A percentile compares a stretch with the other conserved stretches of the same genome.
Conservation (phyloP, 2,797 vertebrate genomes). For the Alfaro cultratus region DNA sequence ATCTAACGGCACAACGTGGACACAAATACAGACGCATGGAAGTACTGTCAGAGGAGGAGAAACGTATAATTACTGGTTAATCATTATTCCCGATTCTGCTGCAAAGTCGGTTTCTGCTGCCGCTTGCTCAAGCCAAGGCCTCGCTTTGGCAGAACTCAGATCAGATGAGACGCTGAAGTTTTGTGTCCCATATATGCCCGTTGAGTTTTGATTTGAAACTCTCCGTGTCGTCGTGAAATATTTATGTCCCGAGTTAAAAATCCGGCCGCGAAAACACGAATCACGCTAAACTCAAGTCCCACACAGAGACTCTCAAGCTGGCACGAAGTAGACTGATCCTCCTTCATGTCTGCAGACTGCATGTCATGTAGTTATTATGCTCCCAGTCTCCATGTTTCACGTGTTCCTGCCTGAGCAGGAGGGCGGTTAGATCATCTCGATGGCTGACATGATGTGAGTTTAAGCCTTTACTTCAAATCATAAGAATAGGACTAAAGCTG, state of each 20-base stretch:
- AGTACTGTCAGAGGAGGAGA: conserved; percentile 70
- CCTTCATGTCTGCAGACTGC: conserved; percentile 57
- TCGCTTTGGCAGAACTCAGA: conserved; percentile 31
- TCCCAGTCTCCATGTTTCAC: conserved; percentile 40
- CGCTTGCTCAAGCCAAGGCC: conserved; percentile 42
- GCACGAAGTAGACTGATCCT: conserved; percentile 51
- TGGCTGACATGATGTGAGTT: conserved; percentile 32
- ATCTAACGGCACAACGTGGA: conserved; percentile 74
- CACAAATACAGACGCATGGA: conserved; percentile 79
- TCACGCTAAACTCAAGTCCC: conserved; percentile 43
- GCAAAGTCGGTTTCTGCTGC: conserved; percentile 62
- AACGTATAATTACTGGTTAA: conserved; percentile 79
- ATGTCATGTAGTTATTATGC: conserved; percentile 61
- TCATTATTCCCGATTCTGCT: conserved; percentile 67
- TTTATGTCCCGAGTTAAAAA: conserved; percentile 68
- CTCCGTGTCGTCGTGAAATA: conserved; percentile 67
- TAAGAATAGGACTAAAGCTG: conserved; percentile 25
- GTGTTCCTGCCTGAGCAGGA: conserved; percentile 39
- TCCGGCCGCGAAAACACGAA: conserved; percentile 57
- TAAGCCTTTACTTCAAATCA: conserved; percentile 34
- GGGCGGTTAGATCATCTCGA: conserved; percentile 22
- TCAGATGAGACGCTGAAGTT: conserved; percentile 43
- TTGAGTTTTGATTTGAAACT: conserved; percentile 52
- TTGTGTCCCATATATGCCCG: conserved; percentile 24
- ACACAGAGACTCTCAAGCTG: conserved; percentile 66